phyloP scores from a whole-genome alignment of 2,888 invertebrate genomes.

The Sinotaia quadrata region DNA sequence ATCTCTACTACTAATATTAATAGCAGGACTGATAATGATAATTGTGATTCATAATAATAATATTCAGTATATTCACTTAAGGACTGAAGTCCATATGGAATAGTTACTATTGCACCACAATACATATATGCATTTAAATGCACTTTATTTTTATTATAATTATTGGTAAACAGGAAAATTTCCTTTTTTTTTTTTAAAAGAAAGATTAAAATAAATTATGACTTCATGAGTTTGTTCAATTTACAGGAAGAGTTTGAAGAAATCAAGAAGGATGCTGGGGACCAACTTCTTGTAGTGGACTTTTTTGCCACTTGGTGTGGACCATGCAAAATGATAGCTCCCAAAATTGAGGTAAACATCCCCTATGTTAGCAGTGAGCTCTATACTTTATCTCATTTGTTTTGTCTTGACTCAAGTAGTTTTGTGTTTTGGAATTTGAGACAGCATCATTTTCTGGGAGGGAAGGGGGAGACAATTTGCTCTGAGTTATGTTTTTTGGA shows the following conservation, averaged over 20 bases:
- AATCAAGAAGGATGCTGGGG: conserved; percentile 14
- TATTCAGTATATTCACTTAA: too few relatives aligned
- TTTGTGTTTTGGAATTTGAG: not conserved
- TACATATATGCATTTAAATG: too few relatives aligned
- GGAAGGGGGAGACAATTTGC: not conserved
- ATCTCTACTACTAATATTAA: too few relatives aligned
- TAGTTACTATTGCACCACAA: too few relatives aligned
- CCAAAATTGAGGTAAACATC: conserved; percentile 34
- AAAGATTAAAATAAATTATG: too few relatives aligned
- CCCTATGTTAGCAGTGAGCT: not conserved
- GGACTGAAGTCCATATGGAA: too few relatives aligned
- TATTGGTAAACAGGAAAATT: too few relatives aligned
- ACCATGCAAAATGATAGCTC: conserved; percentile 41
- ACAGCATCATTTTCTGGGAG: not conserved
- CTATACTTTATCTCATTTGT: not conserved
- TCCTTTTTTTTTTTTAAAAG: too few relatives aligned
- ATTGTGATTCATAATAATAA: too few relatives aligned
- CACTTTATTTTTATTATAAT: too few relatives aligned
- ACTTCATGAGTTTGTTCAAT: too few relatives aligned
- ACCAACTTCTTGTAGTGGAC: conserved; percentile 36
- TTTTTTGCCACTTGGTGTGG: conserved; percentile 45
- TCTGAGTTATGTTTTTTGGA: not conserved
- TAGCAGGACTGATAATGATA: too few relatives aligned
- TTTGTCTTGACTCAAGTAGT: not conserved
- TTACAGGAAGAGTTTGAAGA: conserved; percentile 4